Evolutionary conservation across 2,797 vertebrate genomes (phyloP).

Genomic region (Danionella dracula): DNA sequence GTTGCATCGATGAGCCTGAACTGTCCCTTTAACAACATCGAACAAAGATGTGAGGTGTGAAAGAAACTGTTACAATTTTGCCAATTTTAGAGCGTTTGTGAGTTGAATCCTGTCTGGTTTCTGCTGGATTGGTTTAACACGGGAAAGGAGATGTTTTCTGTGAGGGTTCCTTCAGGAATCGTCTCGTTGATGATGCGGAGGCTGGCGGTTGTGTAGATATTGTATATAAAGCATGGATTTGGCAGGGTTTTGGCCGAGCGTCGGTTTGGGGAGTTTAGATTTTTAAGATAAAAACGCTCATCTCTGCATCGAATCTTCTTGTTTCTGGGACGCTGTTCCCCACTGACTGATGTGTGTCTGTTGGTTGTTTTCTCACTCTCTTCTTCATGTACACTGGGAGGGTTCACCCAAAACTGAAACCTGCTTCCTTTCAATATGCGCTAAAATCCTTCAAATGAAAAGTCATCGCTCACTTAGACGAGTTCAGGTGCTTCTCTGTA

Average conservation of each 20-base stretch:
- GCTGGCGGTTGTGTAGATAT: constrained; percentile 80
- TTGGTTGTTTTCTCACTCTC: background rate
- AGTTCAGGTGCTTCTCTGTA: too few relatives aligned
- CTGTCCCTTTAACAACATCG: constrained; percentile 53
- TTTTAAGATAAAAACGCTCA: constrained; percentile 4
- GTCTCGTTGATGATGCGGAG: background rate
- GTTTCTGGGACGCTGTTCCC: background rate
- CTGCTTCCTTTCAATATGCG: background rate
- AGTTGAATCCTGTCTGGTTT: background rate
- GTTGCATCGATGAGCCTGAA: too few relatives aligned
- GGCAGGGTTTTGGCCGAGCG: constrained; percentile 21
- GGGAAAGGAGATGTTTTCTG: background rate
- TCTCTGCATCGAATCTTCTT: constrained; percentile 11
- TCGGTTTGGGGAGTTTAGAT: background rate
- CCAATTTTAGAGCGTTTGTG: constrained; percentile 75
- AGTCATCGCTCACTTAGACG: too few relatives aligned
- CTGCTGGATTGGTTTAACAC: background rate
- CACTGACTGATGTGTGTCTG: background rate
- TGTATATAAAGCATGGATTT: constrained; percentile 78
- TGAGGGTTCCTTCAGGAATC: constrained; percentile 41
- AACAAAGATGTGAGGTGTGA: constrained; percentile 67
- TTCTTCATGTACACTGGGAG: background rate
- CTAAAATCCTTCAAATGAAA: too few relatives aligned
- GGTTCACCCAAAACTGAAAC: too few relatives aligned
- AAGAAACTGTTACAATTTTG: constrained; percentile 81